Evolutionary conservation across 2,797 vertebrate species (phyloP).

Genomic region (Chelonia mydas): DNA sequence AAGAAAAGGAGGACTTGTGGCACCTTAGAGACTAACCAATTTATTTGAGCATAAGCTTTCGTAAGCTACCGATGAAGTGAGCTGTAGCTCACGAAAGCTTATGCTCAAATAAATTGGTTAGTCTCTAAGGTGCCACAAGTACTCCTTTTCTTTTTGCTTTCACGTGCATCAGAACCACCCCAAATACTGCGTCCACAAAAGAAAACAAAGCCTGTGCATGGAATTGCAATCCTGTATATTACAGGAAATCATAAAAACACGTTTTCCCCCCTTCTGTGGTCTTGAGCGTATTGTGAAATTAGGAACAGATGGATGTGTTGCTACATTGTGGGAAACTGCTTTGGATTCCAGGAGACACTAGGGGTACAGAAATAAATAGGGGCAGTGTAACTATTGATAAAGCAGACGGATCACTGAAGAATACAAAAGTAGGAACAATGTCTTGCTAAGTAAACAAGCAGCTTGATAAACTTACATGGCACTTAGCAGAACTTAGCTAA

Average conservation of each 20-base stretch:
- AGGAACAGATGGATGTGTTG: conserved; percentile 52
- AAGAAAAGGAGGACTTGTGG: no score
- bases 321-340: conserved; percentile 55
- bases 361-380: conserved; percentile 11
- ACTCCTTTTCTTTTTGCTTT: neutral
- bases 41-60: no score
- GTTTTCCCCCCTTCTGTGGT: neutral
- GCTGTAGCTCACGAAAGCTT: no score
- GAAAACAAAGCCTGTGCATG: neutral
- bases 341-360: conserved; percentile 7
- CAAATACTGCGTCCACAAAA: neutral
- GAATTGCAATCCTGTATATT: neutral
- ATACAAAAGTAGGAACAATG: accelerated
- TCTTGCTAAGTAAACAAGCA: neutral
- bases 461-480: neutral
- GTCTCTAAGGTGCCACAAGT: no score
- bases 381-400: conserved; percentile 46
- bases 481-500: neutral
- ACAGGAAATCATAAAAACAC: conserved; percentile 39
- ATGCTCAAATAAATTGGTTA: no score
- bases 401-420: neutral
- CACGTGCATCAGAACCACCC: neutral
- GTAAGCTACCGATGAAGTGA: no score
- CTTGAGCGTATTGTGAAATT: neutral
- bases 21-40: no score